Evolutionary conservation across 2,888 invertebrate species (phyloP).

Genomic region (Rhyacophila evoluta): DNA sequence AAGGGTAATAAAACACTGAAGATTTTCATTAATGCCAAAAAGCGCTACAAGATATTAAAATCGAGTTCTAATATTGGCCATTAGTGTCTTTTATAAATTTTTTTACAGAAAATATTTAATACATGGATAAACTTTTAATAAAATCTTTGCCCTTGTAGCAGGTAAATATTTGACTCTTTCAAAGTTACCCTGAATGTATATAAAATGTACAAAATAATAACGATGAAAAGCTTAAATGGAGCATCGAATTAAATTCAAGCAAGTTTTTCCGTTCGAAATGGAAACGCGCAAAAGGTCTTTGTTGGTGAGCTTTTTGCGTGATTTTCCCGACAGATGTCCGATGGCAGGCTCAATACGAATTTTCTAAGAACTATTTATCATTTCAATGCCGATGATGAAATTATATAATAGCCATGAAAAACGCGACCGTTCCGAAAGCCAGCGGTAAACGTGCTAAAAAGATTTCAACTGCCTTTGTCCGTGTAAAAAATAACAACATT

Average conservation of each 20-base stretch:
- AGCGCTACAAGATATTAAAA: too few relatives aligned
- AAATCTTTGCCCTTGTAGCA: too few relatives aligned
- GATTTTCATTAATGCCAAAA: too few relatives aligned
- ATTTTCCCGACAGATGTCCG: neutral
- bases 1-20: too few relatives aligned
- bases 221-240: neutral
- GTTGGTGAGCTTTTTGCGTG: constrained; percentile 3
- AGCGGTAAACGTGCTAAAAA: neutral
- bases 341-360: neutral
- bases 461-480: neutral
- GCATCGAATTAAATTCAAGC: neutral
- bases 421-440: neutral
- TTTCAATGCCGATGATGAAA: neutral
- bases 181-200: neutral
- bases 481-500: neutral
- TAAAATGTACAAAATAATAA: neutral
- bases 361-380: constrained; percentile 18
- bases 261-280: neutral
- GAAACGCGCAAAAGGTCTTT: neutral
- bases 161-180: neutral
- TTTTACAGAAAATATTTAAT: too few relatives aligned
- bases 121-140: too few relatives aligned
- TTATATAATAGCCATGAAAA: neutral
- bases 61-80: too few relatives aligned
- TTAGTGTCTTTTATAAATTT: too few relatives aligned